These are phyloP conservation scores for Ptycholaimellus sp. DNA, from an alignment of 2,888 invertebrate species.

Conservation along the genomic window DNA sequence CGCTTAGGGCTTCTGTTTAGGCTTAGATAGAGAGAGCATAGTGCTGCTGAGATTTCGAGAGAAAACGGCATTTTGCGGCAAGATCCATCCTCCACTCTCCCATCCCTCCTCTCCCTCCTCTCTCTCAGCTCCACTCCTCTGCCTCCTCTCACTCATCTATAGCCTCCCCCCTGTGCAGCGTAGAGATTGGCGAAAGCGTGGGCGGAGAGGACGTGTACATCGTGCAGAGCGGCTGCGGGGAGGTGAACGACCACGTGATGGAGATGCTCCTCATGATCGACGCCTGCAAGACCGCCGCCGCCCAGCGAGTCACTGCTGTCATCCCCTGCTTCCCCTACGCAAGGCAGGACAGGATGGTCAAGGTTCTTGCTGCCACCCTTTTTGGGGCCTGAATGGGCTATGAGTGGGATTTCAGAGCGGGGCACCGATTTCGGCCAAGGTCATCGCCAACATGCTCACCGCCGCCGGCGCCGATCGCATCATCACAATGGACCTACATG, in stretches of 20 bases:
- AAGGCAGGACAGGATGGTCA: conserved; percentile 73
- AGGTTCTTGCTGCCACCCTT: too few species aligned
- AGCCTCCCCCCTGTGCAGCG: too few species aligned
- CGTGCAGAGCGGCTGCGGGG: conserved; percentile 69
- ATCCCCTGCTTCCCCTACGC: conserved; percentile 90
- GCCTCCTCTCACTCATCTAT: too few species aligned
- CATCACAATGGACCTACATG: conserved; percentile 87
- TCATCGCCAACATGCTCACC: conserved; percentile 79
- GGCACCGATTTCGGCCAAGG: conserved; percentile 76
- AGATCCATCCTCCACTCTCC: too few species aligned
- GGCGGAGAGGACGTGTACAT: conserved; percentile 90
- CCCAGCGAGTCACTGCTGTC: conserved; percentile 71
- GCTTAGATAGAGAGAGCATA: too few species aligned
- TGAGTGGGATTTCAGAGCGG: conserved; percentile 58
- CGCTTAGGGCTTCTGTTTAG: too few species aligned
- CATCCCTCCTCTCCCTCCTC: too few species aligned
- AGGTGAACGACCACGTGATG: conserved; percentile 55
- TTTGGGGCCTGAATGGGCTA: too few species aligned
- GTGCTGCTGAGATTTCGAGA: too few species aligned
- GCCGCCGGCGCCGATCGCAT: conserved; percentile 87
- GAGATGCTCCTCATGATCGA: conserved; percentile 52
- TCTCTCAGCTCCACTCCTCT: too few species aligned
- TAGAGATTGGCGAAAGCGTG: conserved; percentile 82
- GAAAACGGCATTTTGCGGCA: too few species aligned
- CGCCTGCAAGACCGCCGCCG: conserved; percentile 84